These are phyloP conservation scores for Atherinomorus stipes DNA, from an alignment of 2,113 vertebrate genomes.

Conservation along the genomic window DNA sequence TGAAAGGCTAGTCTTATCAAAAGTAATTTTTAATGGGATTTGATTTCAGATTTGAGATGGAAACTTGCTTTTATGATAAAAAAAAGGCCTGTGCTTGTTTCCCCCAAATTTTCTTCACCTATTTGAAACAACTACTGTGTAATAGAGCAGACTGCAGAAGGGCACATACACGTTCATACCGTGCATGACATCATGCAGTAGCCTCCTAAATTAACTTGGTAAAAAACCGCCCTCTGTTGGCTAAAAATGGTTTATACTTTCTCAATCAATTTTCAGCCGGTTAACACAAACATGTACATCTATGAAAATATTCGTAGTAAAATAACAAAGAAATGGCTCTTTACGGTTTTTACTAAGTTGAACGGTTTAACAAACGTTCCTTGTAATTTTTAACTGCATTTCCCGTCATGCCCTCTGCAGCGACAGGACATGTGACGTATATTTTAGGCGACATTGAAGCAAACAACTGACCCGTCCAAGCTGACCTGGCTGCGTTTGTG, in stretches of 20 bases:
- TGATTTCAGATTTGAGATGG: no score
- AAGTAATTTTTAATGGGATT: not conserved
- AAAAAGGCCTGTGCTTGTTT: not conserved
- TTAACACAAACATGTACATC: not conserved
- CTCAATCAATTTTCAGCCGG: not conserved
- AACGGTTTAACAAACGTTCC: not conserved
- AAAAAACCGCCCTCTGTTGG: slow-evolving; percentile 54
- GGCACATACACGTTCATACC: no score
- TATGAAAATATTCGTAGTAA: no score
- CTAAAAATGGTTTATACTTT: not conserved
- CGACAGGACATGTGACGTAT: slow-evolving; percentile 42
- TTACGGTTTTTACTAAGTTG: no score
- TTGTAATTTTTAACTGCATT: slow-evolving; percentile 41
- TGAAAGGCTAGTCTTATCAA: no score
- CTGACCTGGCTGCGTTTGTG: not conserved
- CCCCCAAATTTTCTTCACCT: not conserved
- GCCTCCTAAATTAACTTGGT: not conserved
- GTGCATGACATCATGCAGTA: not conserved
- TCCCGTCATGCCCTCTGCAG: slow-evolving; percentile 54
- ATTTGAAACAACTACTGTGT: no score
- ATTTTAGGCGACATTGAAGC: slow-evolving; percentile 40
- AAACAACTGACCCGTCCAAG: slow-evolving; percentile 10
- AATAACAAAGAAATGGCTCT: no score
- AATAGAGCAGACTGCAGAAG: no score
- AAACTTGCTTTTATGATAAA: not conserved